These are phyloP conservation scores for Enteromius treurensis DNA, from an alignment of 2,797 vertebrate genomes.

Conservation along the genomic window DNA sequence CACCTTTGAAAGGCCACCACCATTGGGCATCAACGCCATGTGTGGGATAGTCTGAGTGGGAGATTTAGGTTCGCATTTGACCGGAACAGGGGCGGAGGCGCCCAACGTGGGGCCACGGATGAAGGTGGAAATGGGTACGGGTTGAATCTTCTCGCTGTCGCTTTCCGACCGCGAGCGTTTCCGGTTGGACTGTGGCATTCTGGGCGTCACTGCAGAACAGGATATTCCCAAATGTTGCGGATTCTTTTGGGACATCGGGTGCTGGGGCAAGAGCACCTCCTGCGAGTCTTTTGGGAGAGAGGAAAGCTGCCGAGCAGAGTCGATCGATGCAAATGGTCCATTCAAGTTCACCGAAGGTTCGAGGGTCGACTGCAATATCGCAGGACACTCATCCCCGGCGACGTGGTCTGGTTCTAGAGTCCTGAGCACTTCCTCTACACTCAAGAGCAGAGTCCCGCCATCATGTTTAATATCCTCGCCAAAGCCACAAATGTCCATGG, in stretches of 20 bases:
- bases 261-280: slow-evolving; percentile 77
- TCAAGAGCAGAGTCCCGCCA: slow-evolving; percentile 88
- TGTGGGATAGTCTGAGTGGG: slow-evolving; percentile 76
- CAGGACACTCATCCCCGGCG: slow-evolving; percentile 63
- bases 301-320: slow-evolving; percentile 70
- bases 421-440: slow-evolving; percentile 95
- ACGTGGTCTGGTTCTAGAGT: slow-evolving; percentile 89
- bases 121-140: slow-evolving; percentile 93
- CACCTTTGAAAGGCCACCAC: slow-evolving; percentile 90
- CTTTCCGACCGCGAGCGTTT: slow-evolving; percentile 97
- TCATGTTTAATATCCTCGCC: slow-evolving; percentile 90
- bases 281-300: slow-evolving; percentile 63
- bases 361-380: slow-evolving; percentile 79
- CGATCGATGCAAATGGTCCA: slow-evolving; percentile 75
- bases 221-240: slow-evolving; percentile 81
- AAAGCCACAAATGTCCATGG: slow-evolving; percentile 85
- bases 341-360: slow-evolving; percentile 80
- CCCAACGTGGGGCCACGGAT: slow-evolving; percentile 83
- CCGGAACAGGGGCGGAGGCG: slow-evolving; percentile 80
- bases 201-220: slow-evolving; percentile 82
- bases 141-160: slow-evolving; percentile 96
- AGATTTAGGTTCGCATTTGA: slow-evolving; percentile 89
- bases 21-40: slow-evolving; percentile 90
- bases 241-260: slow-evolving; percentile 77
- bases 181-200: slow-evolving; percentile 86